Percentiles rank a stretch among this genome's conserved stretches.
phyloP scores from a whole-genome alignment of 2,113 vertebrate species.

The Hypocryptadius cinnamomeus region DNA sequence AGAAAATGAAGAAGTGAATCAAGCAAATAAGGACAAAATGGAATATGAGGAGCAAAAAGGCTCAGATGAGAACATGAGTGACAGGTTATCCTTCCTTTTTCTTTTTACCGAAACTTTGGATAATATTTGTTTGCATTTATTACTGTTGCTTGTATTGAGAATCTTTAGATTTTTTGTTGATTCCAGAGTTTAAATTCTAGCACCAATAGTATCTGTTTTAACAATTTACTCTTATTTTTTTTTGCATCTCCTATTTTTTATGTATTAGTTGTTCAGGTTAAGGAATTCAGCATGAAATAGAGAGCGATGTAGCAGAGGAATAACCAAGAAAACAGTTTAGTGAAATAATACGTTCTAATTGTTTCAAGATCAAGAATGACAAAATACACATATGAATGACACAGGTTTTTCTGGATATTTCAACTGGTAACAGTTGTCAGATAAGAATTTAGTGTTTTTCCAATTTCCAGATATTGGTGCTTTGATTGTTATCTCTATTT shows the following conservation, averaged over 20 bases:
- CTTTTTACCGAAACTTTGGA: not conserved
- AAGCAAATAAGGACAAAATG: slow-evolving; percentile 89
- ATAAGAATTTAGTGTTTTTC: not conserved
- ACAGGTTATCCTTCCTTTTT: slow-evolving; percentile 84
- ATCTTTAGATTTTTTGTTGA: not conserved
- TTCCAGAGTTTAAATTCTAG: not conserved
- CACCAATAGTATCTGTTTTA: not conserved
- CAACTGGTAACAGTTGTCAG: not conserved
- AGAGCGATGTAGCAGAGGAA: not conserved
- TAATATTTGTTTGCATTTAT: not conserved
- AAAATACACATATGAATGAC: not conserved
- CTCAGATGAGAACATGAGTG: slow-evolving; percentile 98
- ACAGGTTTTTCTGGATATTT: not conserved
- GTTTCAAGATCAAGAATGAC: not conserved
- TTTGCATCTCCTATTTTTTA: not conserved
- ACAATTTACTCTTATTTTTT: not conserved
- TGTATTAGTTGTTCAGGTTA: not conserved
- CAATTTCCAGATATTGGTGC: not conserved
- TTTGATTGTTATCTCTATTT: slow-evolving; percentile 62
- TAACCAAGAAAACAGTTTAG: not conserved
- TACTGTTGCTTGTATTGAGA: not conserved
- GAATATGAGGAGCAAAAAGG: slow-evolving; percentile 92
- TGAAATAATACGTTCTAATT: not conserved
- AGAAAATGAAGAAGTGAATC: slow-evolving; percentile 73
- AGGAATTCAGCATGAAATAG: not conserved